These are phyloP conservation scores for Galeruca laticollis DNA, from an alignment of 2,888 invertebrate species.

Conservation along the genomic window DNA sequence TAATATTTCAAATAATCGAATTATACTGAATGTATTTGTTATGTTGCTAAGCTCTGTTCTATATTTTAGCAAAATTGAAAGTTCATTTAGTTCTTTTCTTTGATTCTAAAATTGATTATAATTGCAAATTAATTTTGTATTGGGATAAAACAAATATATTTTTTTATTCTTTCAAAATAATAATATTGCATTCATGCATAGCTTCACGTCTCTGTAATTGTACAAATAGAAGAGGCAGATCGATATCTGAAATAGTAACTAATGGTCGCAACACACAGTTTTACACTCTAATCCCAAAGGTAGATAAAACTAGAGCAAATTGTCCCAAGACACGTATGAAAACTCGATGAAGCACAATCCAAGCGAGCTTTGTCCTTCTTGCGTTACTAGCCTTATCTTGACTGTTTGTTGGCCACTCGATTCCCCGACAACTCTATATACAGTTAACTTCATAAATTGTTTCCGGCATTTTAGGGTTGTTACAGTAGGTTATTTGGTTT, in stretches of 20 bases:
- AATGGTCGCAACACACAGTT: constrained; percentile 49
- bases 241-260: constrained; percentile 11
- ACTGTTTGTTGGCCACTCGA: constrained; percentile 3
- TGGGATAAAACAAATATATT: no score
- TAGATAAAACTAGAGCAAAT: constrained; percentile 58
- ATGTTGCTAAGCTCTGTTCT: no score
- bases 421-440: constrained; percentile 3
- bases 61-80: no score
- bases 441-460: constrained; percentile 7
- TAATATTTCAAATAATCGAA: no score
- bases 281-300: constrained; percentile 60
- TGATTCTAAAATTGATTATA: no score
- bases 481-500: background rate
- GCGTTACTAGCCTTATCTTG: constrained; percentile 4
- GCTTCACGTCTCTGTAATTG: no score
- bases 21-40: no score
- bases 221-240: background rate
- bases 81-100: no score
- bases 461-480: constrained; percentile 1
- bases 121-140: no score
- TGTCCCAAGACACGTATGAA: constrained; percentile 59
- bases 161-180: no score
- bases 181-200: no score
- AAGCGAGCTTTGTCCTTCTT: constrained; percentile 5
- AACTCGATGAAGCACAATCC: constrained; percentile 56